Conservation (phyloP, 2,113 vertebrate genomes). For the Catagonus wagneri region DNA sequence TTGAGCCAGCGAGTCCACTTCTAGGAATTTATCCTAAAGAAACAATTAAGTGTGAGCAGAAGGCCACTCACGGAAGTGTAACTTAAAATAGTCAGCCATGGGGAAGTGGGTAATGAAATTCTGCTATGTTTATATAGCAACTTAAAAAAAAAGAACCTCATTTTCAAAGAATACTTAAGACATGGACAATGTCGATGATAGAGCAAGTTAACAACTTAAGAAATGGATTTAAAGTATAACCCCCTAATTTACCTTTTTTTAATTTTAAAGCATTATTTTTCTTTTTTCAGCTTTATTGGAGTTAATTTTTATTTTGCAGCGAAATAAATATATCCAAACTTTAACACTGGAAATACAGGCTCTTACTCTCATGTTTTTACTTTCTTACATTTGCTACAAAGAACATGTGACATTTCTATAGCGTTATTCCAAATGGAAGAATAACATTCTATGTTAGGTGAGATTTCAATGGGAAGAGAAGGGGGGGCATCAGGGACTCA, state of each 20-base stretch:
- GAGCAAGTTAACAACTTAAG: neutral
- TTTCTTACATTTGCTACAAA: neutral
- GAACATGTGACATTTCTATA: neutral
- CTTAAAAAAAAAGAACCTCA: neutral
- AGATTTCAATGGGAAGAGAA: neutral
- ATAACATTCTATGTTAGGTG: neutral
- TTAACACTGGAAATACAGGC: neutral
- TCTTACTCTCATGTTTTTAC: neutral
- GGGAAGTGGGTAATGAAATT: neutral
- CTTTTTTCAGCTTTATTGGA: neutral
- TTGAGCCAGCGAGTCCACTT: neutral
- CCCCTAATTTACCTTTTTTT: neutral
- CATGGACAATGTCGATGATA: no score
- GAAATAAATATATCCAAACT: neutral
- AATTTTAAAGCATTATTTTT: neutral
- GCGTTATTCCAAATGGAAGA: neutral
- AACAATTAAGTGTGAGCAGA: neutral
- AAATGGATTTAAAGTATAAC: neutral
- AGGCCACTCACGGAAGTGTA: neutral
- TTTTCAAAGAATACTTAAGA: neutral
- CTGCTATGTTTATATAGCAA: neutral
- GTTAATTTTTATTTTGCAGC: neutral
- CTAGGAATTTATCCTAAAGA: constrained; percentile 61
- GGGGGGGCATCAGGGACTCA: neutral
- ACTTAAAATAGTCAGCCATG: neutral